Evolutionary conservation across 1,140 invertebrate genomes (phyloP), one percentile per base, ranked within the genome.

Genomic region (Limonius californicus): DNA sequence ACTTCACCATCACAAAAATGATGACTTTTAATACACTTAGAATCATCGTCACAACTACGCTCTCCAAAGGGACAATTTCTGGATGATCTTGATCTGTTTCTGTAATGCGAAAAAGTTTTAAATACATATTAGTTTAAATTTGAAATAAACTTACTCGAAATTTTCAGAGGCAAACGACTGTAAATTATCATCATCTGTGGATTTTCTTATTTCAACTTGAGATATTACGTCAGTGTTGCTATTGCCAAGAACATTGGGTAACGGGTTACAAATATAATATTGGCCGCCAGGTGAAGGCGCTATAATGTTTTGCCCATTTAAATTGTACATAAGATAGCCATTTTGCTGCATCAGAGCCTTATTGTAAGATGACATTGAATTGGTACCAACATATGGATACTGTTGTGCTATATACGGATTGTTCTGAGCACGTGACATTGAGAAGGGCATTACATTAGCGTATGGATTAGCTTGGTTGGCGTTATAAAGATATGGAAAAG

Each of bases 1-100:
- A 89, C 84, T 1, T 79, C 78, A 47, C 85, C 85, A 73, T 95
- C 85, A 71, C 92, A 95, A 81, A 86, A 86, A 23, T 83, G 73
- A 0, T 68, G 70, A 8, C 76, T 73, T 11, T 76, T 63, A 1
- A 94, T 78, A 67, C 92, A 95, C 2, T 72, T 75, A 4, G 77
- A 78, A 18, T 76, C 76, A 67, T 83, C 80, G 11, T 70, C 69
- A 68, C 84, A 85, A 8, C 68, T 57, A 32, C 71, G 59, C 43
- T 73, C 63, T 1, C 71, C 74, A 6, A 65, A n/a, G 1, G 68
- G 64, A 67, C 78, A 79, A 0, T 62, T 45, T 11, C 68, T 57
- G 18, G 62, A 39, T 12, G 68, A 60, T 47, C 72, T 67, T 3
- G 64, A 69, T 55, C 60, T 68, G 23, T 68, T 69, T 15, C 69